These are phyloP conservation scores for Cydia fagiglandana DNA, from an alignment of 1,140 invertebrate genomes.

Conservation along the genomic window DNA sequence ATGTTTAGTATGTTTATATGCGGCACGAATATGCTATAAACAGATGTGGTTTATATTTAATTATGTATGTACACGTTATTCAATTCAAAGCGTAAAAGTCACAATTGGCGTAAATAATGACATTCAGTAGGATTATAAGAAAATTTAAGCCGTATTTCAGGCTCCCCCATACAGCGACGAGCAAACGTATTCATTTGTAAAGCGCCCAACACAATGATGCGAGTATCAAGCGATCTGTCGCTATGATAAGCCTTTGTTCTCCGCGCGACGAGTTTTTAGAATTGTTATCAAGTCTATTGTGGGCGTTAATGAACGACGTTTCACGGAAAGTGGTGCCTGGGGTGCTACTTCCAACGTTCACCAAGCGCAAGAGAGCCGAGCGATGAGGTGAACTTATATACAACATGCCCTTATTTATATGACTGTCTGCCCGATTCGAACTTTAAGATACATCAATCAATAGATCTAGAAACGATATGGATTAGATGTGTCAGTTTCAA, in stretches of 20 bases:
- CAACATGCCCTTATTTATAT: background rate
- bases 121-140: constrained; percentile 12
- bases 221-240: constrained; percentile 43
- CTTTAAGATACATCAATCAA: no score
- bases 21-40: background rate
- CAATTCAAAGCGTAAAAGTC: background rate
- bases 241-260: constrained; percentile 57
- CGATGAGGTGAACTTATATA: background rate
- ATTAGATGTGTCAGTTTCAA: no score
- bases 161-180: background rate
- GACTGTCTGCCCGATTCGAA: no score
- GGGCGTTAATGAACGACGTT: constrained; percentile 55
- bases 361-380: background rate
- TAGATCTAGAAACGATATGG: no score
- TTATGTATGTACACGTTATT: background rate
- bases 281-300: constrained; percentile 60
- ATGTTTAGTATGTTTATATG: no score
- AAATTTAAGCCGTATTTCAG: background rate
- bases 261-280: constrained; percentile 54
- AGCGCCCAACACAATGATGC: constrained; percentile 35
- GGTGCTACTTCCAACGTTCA: background rate
- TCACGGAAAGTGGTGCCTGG: constrained; percentile 43
- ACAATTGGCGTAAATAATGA: background rate
- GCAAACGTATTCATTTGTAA: constrained; percentile 32
- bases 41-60: background rate